Evolutionary conservation across 2,888 invertebrate genomes (phyloP).

Genomic region (Syrphus vitripennis): DNA sequence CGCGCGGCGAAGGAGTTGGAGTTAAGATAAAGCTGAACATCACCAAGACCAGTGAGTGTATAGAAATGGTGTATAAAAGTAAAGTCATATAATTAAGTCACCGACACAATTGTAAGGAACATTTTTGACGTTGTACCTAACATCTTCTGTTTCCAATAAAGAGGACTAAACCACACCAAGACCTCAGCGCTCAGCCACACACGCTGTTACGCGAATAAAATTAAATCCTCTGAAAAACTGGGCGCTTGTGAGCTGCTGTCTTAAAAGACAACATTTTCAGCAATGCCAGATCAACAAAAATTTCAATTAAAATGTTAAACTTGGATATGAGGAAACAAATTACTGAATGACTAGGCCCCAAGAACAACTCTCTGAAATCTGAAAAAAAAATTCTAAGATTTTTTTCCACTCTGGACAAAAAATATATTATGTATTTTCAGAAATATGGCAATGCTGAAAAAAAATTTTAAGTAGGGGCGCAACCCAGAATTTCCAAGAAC

Average conservation of each 20-base stretch:
- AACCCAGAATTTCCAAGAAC: too few species aligned
- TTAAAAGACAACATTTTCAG: not conserved
- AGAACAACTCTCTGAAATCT: too few species aligned
- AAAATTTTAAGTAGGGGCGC: too few species aligned
- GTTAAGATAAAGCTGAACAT: not conserved
- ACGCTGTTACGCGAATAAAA: slow-evolving; percentile 65
- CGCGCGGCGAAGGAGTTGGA: not conserved
- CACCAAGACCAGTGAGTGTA: slow-evolving; percentile 10
- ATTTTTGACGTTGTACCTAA: slow-evolving; percentile 60
- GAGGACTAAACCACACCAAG: slow-evolving; percentile 55
- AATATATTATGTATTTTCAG: too few species aligned
- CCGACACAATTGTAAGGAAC: slow-evolving; percentile 61
- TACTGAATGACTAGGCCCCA: too few species aligned
- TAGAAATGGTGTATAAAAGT: slow-evolving; percentile 53
- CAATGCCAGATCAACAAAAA: not conserved
- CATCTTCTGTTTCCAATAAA: slow-evolving; percentile 69
- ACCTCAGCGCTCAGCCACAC: slow-evolving; percentile 25
- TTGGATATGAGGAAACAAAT: too few species aligned
- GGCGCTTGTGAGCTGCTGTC: slow-evolving; percentile 55
- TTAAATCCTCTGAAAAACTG: slow-evolving; percentile 70
- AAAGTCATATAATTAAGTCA: slow-evolving; percentile 71
- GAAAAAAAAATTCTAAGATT: too few species aligned
- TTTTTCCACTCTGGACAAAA: too few species aligned
- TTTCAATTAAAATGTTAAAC: too few species aligned
- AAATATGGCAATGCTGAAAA: too few species aligned